Conservation (phyloP, 1,140 invertebrate genomes). For the Arctopsyche grandis region DNA sequence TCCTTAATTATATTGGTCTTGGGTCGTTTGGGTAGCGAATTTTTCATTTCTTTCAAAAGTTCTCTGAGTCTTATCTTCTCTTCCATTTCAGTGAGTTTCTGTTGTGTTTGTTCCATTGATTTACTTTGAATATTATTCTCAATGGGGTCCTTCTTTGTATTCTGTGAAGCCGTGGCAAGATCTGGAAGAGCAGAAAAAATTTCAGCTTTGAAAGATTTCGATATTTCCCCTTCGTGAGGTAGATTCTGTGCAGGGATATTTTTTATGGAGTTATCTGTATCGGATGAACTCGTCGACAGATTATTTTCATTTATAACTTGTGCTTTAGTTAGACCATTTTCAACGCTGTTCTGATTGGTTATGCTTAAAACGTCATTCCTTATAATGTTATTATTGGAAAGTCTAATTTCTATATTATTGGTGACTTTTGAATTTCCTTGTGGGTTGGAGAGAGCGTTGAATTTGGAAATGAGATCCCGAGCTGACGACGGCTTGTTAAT, state of each 20-base stretch:
- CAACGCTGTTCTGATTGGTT: background rate
- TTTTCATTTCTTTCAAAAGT: conserved; percentile 75
- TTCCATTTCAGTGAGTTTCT: conserved; percentile 60
- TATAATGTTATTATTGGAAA: conserved; percentile 23
- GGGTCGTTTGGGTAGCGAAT: conserved; percentile 69
- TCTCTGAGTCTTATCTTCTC: conserved; percentile 69
- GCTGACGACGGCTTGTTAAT: conserved; percentile 48
- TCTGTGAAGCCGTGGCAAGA: conserved; percentile 9
- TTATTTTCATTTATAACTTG: background rate
- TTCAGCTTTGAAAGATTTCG: conserved; percentile 49
- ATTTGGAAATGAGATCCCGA: conserved; percentile 52
- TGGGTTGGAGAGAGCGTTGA: conserved; percentile 46
- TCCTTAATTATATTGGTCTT: conserved; percentile 44
- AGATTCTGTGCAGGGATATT: background rate
- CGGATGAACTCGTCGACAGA: background rate
- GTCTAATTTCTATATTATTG: conserved; percentile 20
- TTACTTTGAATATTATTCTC: conserved; percentile 25
- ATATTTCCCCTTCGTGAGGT: conserved; percentile 31
- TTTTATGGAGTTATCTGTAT: background rate
- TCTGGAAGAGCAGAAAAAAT: conserved; percentile 50
- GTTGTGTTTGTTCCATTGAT: conserved; percentile 55
- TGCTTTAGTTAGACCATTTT: background rate
- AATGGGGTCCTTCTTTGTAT: background rate
- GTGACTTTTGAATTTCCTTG: background rate
- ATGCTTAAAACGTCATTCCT: background rate